Conservation (phyloP, 2,797 vertebrate genomes). For the Moxostoma hubbsi region DNA sequence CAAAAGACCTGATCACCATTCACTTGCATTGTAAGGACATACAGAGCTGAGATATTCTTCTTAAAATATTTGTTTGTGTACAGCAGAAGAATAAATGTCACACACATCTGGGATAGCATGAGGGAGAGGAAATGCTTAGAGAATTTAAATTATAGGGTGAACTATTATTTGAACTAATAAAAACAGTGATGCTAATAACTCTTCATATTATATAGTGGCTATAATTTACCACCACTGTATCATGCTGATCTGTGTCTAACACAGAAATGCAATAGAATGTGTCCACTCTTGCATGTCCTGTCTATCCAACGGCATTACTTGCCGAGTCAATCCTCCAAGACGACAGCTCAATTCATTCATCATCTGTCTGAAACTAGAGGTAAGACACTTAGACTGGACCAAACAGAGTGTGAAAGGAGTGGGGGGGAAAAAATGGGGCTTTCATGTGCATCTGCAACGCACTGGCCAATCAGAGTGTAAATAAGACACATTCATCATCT, state of each 20-base stretch:
- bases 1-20: no score
- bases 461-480: constrained; percentile 11
- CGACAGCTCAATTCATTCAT: constrained; percentile 27
- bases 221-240: no score
- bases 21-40: no score
- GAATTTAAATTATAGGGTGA: no score
- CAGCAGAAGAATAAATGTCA: no score
- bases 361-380: constrained; percentile 14
- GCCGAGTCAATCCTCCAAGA: constrained; percentile 1
- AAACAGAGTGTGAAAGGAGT: constrained; percentile 16
- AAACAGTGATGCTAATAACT: no score
- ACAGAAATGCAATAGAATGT: not conserved
- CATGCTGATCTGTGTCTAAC: not conserved
- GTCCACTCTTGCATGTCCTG: not conserved
- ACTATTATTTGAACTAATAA: no score
- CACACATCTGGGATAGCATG: no score
- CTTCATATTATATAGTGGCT: no score
- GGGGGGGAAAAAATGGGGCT: not conserved
- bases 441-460: constrained; percentile 21
- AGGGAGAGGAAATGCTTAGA: no score
- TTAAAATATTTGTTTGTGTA: no score
- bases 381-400: constrained; percentile 32
- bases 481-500: constrained; percentile 39
- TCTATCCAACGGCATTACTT: not conserved
- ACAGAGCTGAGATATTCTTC: no score